Conservation (phyloP, 2,888 invertebrate species). For the Conomelus anceps region DNA sequence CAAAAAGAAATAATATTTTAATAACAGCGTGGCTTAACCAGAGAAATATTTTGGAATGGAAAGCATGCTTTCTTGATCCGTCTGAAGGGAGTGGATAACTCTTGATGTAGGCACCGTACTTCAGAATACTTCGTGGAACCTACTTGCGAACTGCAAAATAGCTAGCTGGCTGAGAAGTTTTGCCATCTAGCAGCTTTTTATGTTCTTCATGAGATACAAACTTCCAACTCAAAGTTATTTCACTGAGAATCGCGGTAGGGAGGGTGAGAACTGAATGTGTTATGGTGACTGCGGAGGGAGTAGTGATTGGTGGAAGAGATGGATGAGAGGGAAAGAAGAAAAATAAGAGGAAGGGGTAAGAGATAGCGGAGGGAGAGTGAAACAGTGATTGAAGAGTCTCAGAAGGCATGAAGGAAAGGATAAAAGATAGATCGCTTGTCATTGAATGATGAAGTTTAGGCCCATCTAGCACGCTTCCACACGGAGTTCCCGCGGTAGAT, state of each 20-base stretch:
- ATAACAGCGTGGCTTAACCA: too few species aligned
- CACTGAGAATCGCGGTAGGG: background rate
- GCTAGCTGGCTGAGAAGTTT: background rate
- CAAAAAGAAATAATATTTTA: too few species aligned
- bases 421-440: background rate
- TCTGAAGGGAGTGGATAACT: background rate
- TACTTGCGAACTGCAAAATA: background rate
- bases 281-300: background rate
- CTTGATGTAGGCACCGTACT: too few species aligned
- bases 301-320: background rate
- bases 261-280: background rate
- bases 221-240: background rate
- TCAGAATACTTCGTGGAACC: background rate
- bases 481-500: background rate
- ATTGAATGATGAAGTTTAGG: background rate
- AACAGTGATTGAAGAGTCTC: background rate
- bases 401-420: background rate
- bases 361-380: too few species aligned
- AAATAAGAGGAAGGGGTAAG: too few species aligned
- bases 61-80: background rate
- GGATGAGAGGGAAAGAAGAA: background rate
- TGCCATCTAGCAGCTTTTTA: background rate
- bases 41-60: too few species aligned
- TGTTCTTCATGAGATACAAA: background rate
- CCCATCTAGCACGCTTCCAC: background rate